Conservation (phyloP, 2,113 vertebrate genomes). For the Anhinga rufa region DNA sequence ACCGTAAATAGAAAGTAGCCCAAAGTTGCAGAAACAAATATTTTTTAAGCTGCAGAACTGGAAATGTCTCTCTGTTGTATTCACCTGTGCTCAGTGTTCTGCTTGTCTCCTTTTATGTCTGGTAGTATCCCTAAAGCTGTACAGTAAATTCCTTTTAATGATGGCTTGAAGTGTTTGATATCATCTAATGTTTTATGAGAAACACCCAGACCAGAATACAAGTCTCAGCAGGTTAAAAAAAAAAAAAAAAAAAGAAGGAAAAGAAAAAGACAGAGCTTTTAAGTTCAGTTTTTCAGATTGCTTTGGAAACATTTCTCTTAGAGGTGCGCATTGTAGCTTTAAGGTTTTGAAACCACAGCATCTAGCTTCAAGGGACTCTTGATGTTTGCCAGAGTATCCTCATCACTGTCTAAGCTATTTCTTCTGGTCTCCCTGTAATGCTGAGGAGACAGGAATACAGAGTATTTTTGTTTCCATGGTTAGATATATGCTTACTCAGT, state of each 20-base stretch:
- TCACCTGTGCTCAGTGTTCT: constrained; percentile 1
- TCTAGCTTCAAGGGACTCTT: neutral
- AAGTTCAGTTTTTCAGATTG: neutral
- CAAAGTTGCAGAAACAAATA: constrained; percentile 32
- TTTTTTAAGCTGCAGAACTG: neutral
- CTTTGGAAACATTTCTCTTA: neutral
- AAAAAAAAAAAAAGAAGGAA: neutral
- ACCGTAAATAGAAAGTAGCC: neutral
- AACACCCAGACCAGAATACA: neutral
- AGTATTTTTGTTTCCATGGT: neutral
- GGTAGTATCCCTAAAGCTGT: constrained; percentile 15
- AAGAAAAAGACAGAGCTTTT: neutral
- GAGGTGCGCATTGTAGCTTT: neutral
- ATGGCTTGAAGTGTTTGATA: constrained; percentile 32
- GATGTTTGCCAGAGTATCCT: neutral
- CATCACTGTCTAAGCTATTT: neutral
- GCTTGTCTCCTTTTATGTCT: neutral
- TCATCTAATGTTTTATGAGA: neutral
- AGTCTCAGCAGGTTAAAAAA: neutral
- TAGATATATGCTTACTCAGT: neutral
- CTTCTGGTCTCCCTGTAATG: neutral
- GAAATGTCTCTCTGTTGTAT: neutral
- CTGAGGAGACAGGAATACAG: neutral
- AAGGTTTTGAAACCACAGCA: neutral
- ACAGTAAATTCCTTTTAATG: constrained; percentile 22